Conservation (phyloP, 2,888 invertebrate species). For the Sturmia bella region DNA sequence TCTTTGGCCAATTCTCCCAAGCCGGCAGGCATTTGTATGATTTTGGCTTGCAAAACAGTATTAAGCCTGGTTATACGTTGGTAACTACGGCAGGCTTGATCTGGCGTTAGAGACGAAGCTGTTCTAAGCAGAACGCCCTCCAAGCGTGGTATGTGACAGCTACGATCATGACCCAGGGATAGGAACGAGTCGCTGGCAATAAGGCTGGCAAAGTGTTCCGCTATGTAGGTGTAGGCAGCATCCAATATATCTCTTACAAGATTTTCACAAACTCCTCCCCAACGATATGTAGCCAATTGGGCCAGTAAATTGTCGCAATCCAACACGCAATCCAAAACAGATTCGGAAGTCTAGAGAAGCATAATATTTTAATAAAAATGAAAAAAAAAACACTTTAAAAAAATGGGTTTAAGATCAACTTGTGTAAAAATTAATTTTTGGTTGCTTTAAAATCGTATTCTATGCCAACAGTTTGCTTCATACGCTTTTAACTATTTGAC, state of each 20-base stretch:
- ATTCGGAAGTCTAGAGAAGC: slow-evolving; percentile 86
- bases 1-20: slow-evolving; percentile 79
- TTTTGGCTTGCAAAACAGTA: slow-evolving; percentile 80
- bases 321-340: slow-evolving; percentile 90
- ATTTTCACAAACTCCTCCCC: slow-evolving; percentile 88
- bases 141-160: slow-evolving; percentile 88
- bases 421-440: too few species aligned
- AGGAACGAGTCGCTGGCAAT: slow-evolving; percentile 87
- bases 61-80: slow-evolving; percentile 81
- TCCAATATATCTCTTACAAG: slow-evolving; percentile 91
- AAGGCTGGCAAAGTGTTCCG: slow-evolving; percentile 89
- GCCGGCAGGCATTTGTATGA: slow-evolving; percentile 80
- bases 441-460: too few species aligned
- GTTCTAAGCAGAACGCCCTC: slow-evolving; percentile 91
- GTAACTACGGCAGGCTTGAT: slow-evolving; percentile 92
- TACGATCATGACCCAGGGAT: slow-evolving; percentile 86
- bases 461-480: too few species aligned
- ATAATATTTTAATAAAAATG: background rate
- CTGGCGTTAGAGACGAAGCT: slow-evolving; percentile 89
- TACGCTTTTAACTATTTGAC: too few species aligned
- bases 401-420: too few species aligned
- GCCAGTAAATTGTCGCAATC: slow-evolving; percentile 91
- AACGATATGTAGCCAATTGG: slow-evolving; percentile 89
- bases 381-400: background rate
- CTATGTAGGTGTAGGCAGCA: slow-evolving; percentile 90